Conservation (phyloP, 2,797 vertebrate genomes). For the Tenualosa ilisha region DNA sequence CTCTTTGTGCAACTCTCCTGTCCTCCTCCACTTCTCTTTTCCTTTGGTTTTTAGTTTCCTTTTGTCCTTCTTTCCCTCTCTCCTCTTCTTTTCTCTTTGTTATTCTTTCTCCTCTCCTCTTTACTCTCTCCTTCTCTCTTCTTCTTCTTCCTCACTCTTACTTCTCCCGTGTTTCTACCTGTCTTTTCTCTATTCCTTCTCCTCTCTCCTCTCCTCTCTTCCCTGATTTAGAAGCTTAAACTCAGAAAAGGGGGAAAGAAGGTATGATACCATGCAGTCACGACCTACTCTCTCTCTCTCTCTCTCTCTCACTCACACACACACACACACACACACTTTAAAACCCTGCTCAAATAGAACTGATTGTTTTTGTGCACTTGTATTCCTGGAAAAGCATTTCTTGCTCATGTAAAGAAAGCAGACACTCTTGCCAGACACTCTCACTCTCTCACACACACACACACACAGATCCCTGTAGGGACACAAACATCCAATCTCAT, state of each 20-base stretch:
- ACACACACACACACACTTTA: too few species aligned
- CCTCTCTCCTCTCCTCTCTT: conserved; percentile 33
- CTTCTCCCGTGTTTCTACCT: background rate
- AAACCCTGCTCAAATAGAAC: too few species aligned
- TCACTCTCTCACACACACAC: too few species aligned
- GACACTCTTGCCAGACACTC: too few species aligned
- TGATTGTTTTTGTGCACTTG: too few species aligned
- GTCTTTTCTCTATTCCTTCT: background rate
- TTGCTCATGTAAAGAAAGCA: too few species aligned
- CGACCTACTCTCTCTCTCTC: background rate
- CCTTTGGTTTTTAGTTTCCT: background rate
- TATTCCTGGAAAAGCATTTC: too few species aligned
- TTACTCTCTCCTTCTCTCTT: background rate
- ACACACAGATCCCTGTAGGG: too few species aligned
- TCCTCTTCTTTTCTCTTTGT: conserved; percentile 41
- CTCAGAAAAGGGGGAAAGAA: background rate
- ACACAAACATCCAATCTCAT: too few species aligned
- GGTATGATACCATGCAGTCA: background rate
- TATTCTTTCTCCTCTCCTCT: conserved; percentile 45
- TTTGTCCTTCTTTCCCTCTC: background rate
- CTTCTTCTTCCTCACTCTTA: background rate
- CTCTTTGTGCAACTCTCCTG: too few species aligned
- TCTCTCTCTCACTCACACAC: too few species aligned
- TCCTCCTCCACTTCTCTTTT: too few species aligned
- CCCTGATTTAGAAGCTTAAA: conserved; percentile 25